Evolutionary conservation across 2,888 invertebrate genomes (phyloP), one percentile per base, ranked within the genome.

Genomic region (Melanargia galathea): DNA sequence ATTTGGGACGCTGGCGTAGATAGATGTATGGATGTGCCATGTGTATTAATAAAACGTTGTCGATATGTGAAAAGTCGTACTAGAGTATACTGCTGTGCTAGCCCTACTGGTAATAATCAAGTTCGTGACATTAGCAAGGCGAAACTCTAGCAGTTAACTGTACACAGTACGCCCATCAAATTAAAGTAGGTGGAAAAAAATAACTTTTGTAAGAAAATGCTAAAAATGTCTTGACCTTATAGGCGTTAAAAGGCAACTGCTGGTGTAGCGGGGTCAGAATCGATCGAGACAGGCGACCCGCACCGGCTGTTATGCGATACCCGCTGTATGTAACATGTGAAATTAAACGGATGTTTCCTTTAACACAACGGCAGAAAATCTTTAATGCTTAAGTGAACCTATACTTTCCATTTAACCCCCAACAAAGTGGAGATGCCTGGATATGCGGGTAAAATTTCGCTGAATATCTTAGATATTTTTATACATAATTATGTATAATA

Each of bases 191-290:
- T 8, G 16, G 18, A 18, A 45, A 11, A 16, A 43, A 13, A 45
- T 45, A 45, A 30, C 13, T 18, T 13, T 45, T 16, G 16, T 48
- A 35, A 22, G 33, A 58, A 13, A 57, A 46, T 20, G 30, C 33
- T 30, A 20, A 46, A 45, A 13, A 33, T 48, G 35, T 22, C 4
- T 46, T 48, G 58, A 58, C 58, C 58, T 58, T 58, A 58, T 35
- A 54, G 78, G 73, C 77, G 77, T 72, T 81, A 77, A 79, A 81
- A 82, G 78, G 77, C 79, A 81, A 82, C 77, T 80, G 79, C 35
- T 33, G n/a, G 35, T 45, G 56, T 48, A 22, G 58, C 84, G 83
- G 83, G 86, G 87, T 84, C 85, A 83, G 74, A 82, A 87, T 89
- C 87, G 89, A 89, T 87, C 87, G 84, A 72, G 75, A 71, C 75